Percentiles rank a stretch among this genome's conserved stretches.
phyloP scores from a whole-genome alignment of 2,113 vertebrate genomes.

The Dromaius novaehollandiae region DNA sequence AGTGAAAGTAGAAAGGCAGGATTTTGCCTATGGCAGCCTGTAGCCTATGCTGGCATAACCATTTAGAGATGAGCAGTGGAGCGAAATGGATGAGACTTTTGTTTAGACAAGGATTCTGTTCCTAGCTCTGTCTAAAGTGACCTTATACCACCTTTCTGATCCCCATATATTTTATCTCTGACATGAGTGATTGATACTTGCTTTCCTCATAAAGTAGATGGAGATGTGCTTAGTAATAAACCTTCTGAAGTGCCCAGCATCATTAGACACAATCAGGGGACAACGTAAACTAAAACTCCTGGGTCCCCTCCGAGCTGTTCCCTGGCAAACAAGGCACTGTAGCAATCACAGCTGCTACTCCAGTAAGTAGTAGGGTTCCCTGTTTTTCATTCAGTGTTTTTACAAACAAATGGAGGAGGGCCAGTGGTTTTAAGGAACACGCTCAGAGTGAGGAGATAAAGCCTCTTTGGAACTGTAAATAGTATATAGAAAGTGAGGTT shows the following conservation, averaged over 20 bases:
- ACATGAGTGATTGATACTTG: neutral
- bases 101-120: conserved; percentile 35
- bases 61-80: neutral
- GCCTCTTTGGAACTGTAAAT: neutral
- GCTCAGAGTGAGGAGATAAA: neutral
- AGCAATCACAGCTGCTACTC: neutral
- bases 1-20: conserved; percentile 28
- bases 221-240: neutral
- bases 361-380: neutral
- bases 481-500: neutral
- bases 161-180: conserved; percentile 17
- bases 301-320: neutral
- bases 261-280: neutral
- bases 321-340: fast-evolving
- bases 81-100: conserved; percentile 34
- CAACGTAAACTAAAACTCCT: neutral
- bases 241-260: neutral
- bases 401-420: fast-evolving
- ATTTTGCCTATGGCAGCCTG: neutral
- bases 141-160: neutral
- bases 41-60: neutral
- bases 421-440: neutral
- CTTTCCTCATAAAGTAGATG: neutral
- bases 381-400: neutral
- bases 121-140: neutral